These are phyloP conservation scores for Muscicapa striata DNA, from an alignment of 2,797 vertebrate species.

Conservation along the genomic window DNA sequence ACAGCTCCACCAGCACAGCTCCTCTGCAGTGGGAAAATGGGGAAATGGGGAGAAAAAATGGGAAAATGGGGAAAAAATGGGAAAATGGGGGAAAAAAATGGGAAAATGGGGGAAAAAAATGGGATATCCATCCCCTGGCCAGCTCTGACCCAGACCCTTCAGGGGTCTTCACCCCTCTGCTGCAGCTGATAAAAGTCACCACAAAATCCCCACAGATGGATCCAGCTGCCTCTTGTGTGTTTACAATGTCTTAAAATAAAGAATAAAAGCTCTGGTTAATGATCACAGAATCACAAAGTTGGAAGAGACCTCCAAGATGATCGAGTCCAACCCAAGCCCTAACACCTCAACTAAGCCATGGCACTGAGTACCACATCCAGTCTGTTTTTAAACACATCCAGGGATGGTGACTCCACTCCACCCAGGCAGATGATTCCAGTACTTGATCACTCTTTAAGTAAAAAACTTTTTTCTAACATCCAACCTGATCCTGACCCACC, in stretches of 20 bases:
- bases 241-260: neutral
- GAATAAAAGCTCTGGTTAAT: neutral
- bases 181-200: neutral
- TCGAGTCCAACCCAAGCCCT: neutral
- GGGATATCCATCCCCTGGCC: neutral
- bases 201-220: neutral
- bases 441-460: no score
- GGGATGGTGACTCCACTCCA: neutral
- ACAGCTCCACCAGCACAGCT: neutral
- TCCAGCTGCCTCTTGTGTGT: neutral
- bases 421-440: accelerated
- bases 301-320: neutral
- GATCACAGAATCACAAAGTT: neutral
- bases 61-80: neutral
- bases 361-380: neutral
- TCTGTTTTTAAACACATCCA: neutral
- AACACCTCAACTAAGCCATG: neutral
- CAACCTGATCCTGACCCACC: neutral
- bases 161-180: neutral
- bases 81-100: no score
- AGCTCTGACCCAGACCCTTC: neutral
- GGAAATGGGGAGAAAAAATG: no score
- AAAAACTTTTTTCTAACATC: neutral
- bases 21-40: accelerated
- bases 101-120: no score